Conservation (phyloP, 2,888 invertebrate genomes). For the Miltochrista miniata region DNA sequence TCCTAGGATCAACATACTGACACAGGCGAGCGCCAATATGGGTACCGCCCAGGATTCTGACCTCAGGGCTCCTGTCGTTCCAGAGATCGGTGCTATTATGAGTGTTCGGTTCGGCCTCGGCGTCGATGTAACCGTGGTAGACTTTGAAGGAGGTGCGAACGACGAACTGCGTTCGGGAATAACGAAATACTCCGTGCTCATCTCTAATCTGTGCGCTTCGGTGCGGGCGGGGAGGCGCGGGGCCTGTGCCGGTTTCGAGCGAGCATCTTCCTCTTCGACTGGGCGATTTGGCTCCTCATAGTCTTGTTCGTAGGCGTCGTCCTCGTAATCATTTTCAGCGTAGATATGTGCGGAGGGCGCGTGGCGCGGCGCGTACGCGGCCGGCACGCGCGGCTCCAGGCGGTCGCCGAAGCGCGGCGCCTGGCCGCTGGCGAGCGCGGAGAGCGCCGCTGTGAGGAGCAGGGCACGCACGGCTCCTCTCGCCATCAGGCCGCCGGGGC, state of each 20-base stretch:
- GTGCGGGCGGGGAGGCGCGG: constrained; percentile 69
- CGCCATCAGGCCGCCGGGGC: constrained; percentile 72
- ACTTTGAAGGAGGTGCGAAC: constrained; percentile 61
- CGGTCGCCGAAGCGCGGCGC: constrained; percentile 71
- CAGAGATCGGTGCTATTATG: constrained; percentile 46
- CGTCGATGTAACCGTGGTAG: constrained; percentile 48
- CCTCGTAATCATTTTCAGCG: constrained; percentile 57
- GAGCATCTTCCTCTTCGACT: constrained; percentile 48
- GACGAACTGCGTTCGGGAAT: constrained; percentile 83
- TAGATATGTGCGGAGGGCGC: constrained; percentile 52
- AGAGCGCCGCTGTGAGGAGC: constrained; percentile 63
- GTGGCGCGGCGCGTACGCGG: constrained; percentile 66
- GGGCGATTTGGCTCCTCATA: constrained; percentile 57
- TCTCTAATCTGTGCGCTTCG: constrained; percentile 85
- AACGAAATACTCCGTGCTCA: constrained; percentile 93
- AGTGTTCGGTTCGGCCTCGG: constrained; percentile 56
- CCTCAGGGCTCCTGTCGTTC: constrained; percentile 76
- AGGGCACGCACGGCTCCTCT: constrained; percentile 60
- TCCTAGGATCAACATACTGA: constrained; percentile 92
- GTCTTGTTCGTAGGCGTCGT: constrained; percentile 63
- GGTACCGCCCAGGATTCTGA: constrained; percentile 96
- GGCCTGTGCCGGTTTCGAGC: constrained; percentile 52
- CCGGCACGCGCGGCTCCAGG: constrained; percentile 71
- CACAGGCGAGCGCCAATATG: constrained; percentile 91
- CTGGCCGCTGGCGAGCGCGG: constrained; percentile 51